Evolutionary conservation across 2,888 invertebrate genomes (phyloP), one percentile per base, ranked within the genome.

Genomic region (Stenolophus ochropezus): DNA sequence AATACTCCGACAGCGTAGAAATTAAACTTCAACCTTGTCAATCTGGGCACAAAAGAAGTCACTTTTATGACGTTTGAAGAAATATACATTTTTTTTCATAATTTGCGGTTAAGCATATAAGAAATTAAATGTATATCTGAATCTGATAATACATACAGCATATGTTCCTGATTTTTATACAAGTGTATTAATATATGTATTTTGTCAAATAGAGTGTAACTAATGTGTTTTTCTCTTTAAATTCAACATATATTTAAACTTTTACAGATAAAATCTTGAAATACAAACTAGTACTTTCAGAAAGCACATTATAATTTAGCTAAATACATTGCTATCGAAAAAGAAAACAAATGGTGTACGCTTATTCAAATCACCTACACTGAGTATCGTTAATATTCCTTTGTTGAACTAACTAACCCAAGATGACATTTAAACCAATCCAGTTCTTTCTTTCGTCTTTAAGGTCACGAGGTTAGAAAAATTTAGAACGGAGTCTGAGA

Each of bases 131-230:
- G n/a, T n/a, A n/a, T n/a, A n/a, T n/a, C n/a, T n/a, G n/a, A n/a
- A n/a, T n/a, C n/a, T n/a, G n/a, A n/a, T n/a, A n/a, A n/a, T n/a
- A n/a, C n/a, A n/a, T n/a, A n/a, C n/a, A 1, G 49, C 16, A n/a
- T 53, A 56, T 56, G 33, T 21, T 56, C 11, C 18, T 18, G 2
- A 23, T 58, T 58, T 58, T 58, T 58, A 8, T 61, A 21, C 2
- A 16, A 14, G 14, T 14, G 18, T 69, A 69, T 69, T 69, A 33
- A 69, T 69, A 33, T 69, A 18, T 33, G 33, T 27, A 61, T 23
- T 61, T 23, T 69, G 18, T 69, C 65, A 69, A 69, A 69, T 69
- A 69, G 65, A 69, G 33, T 69, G 65, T 33, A 69, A 69, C 65
- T 69, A 69, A 69, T 69, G 65, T 69, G 4, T 18, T 69, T 69